These are phyloP conservation scores for Thripadectes ignobilis DNA, from an alignment of 2,797 vertebrate species.

Conservation along the genomic window DNA sequence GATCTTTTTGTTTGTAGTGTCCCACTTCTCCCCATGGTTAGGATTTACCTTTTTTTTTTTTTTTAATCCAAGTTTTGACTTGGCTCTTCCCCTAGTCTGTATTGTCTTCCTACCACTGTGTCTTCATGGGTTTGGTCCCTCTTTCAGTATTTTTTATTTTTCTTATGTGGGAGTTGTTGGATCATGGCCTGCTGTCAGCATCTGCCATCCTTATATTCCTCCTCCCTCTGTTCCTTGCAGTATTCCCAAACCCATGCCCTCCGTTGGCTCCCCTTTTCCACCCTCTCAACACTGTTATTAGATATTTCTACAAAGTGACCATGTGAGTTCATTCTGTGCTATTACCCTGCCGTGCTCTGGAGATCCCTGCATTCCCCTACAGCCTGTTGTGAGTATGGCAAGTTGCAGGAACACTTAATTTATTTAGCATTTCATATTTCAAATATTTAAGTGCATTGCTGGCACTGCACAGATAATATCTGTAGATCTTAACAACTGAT, in stretches of 20 bases:
- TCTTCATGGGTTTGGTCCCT: neutral
- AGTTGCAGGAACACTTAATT: neutral
- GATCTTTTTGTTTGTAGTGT: neutral
- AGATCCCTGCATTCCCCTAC: neutral
- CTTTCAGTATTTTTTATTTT: neutral
- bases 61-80: neutral
- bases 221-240: neutral
- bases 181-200: neutral
- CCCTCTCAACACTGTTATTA: neutral
- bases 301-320: neutral
- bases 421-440: conserved; percentile 32
- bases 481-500: conserved; percentile 49
- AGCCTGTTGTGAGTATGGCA: neutral
- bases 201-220: neutral
- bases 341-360: neutral
- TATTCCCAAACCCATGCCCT: neutral
- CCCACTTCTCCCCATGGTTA: neutral
- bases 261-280: fast-evolving
- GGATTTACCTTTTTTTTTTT: neutral
- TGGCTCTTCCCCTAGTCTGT: neutral
- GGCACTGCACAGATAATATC: conserved; percentile 34
- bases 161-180: neutral
- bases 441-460: conserved; percentile 23
- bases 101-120: neutral
- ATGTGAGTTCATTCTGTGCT: neutral